phyloP scores from a whole-genome alignment of 2,888 invertebrate genomes.

The Amiota mariae region DNA sequence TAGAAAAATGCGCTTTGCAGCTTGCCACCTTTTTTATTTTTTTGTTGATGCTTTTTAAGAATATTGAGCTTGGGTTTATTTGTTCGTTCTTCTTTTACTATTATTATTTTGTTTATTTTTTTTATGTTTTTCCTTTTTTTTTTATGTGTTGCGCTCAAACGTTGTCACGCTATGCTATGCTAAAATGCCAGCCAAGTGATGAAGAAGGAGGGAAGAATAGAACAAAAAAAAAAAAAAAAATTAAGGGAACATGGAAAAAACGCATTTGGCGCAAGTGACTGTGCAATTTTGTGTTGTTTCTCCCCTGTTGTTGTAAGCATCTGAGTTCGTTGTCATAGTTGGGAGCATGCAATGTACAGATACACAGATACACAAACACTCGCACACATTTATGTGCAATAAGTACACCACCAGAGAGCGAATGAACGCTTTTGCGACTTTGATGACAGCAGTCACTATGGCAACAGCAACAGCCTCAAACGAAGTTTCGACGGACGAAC shows the following conservation, averaged over 20 bases:
- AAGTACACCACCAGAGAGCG: background rate
- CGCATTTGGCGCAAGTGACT: constrained; percentile 25
- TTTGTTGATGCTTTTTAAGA: background rate
- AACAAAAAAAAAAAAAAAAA: background rate
- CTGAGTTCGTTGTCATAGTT: constrained; percentile 32
- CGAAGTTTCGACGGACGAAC: background rate
- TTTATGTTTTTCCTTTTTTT: background rate
- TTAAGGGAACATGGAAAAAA: background rate
- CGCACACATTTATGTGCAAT: background rate
- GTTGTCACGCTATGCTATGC: background rate
- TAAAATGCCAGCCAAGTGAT: constrained; percentile 4
- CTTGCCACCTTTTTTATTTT: constrained; percentile 3
- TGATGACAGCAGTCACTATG: constrained; percentile 6
- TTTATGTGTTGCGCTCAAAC: background rate
- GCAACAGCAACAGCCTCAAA: background rate
- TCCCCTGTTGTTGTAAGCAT: constrained; percentile 18
- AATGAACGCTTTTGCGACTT: background rate
- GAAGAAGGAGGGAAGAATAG: background rate
- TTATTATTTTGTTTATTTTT: background rate
- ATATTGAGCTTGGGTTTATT: background rate
- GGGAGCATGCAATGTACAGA: constrained; percentile 15
- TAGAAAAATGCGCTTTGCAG: constrained; percentile 6
- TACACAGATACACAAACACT: constrained; percentile 29
- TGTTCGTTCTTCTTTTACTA: background rate
- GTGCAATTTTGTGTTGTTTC: constrained; percentile 17